Evolutionary conservation across 92 coral and sea anemone species (phyloP), one percentile per base, ranked within the genome.

Genomic region (Porites evermanni): DNA sequence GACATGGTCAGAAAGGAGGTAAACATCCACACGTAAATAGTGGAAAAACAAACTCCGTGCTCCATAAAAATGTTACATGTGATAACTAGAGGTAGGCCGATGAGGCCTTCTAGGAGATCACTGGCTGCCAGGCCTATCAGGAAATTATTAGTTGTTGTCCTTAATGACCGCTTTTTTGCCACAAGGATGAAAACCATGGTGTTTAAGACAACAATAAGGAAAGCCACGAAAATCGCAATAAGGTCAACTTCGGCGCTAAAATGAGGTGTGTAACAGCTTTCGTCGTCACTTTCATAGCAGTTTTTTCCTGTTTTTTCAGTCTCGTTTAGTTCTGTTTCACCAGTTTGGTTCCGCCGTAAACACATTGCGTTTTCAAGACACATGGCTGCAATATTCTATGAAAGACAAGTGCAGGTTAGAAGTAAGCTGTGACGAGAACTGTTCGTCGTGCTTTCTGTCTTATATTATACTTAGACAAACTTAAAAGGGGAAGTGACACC

Each of bases 1-100:
- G 88, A 82, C 19, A 93, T 68, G 18, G 93, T 83, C 61, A 92
- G 81, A 56, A 93, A 60, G 1, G 93, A 90, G 12, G 93, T 87
- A 79, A 90, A 93, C 75, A 85, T 80, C 47, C 84, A 78, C 38
- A 84, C 64, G 65, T 81, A 88, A 21, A 74, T 77, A 10, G 87
- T 82, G 11, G 93, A 73, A 2, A 71, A 58, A 64, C 95, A 93
- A 18, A 90, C 53, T 63, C 84, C 89, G 21, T 68, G 70, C 16
- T 85, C 85, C 14, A 64, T 70, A 9, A 84, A 87, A 47, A 79
- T 86, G 70, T 88, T 87, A 52, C 95, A 93, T 16, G 78, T 84
- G 8, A 93, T 52, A 68, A 63, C 64, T 23, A 87, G 63, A 9
- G 95, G 95, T 23, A 90, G 59, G 44, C 87, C 82, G 38, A 80